These are phyloP conservation scores for Acanthopagrus latus DNA, from an alignment of 2,797 vertebrate genomes.

Conservation along the genomic window DNA sequence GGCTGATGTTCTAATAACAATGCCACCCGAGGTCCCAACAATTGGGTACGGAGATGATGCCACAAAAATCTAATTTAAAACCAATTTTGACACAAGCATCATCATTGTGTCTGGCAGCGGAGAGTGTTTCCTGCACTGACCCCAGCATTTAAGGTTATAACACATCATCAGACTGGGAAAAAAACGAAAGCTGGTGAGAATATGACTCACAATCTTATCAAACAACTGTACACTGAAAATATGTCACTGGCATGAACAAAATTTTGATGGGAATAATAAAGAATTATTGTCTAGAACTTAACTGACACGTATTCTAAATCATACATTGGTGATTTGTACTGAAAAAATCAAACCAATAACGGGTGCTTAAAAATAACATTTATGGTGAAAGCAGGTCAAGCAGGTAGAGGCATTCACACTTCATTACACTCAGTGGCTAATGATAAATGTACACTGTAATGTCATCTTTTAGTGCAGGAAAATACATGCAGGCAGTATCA, in stretches of 20 bases:
- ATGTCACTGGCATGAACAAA: conserved; percentile 17
- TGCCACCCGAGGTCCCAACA: conserved; percentile 31
- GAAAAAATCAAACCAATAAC: not conserved
- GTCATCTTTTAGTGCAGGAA: conserved; percentile 16
- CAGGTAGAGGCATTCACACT: conserved; percentile 9
- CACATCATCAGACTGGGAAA: conserved; percentile 27
- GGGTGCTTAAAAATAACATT: not conserved
- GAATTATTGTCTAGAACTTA: not conserved
- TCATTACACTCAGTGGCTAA: conserved; percentile 26
- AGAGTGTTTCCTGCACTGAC: conserved; percentile 48
- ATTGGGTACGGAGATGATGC: conserved; percentile 52
- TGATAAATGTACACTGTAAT: conserved; percentile 12
- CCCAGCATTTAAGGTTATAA: conserved; percentile 48
- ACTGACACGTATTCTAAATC: conserved; percentile 8
- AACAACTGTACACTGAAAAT: conserved; percentile 17
- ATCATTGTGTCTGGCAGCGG: conserved; percentile 44
- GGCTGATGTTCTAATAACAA: conserved; percentile 69
- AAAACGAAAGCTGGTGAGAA: conserved; percentile 28
- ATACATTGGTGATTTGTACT: conserved; percentile 6
- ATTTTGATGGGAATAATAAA: conserved; percentile 12
- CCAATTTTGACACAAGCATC: conserved; percentile 68
- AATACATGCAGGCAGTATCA: conserved; percentile 16
- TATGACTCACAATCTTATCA: conserved; percentile 43
- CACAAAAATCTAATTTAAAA: conserved; percentile 77
- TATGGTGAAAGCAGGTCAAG: conserved; percentile 8